Base-by-base conservation (phyloP, 53 echinoderm and acorn worm genomes). In the Hippasteria phrygiana region DNA sequence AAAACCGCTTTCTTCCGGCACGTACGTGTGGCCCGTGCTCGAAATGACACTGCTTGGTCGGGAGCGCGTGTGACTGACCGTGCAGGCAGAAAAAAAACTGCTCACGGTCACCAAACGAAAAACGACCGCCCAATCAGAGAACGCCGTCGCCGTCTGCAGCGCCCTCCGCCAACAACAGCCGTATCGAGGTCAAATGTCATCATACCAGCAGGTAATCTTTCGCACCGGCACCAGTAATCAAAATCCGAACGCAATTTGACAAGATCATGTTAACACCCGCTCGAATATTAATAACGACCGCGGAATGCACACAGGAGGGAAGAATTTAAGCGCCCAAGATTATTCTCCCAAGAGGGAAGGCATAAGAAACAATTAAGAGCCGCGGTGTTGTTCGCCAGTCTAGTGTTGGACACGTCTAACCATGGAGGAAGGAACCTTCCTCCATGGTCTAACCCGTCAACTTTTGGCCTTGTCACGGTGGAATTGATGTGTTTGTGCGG, bases 381-480 rank as follows among this genome's bases (percentile, higher is more conserved):
- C 0, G 38, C 3, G 8, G 39, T 7, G 71, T 71, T 37, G 63
- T 37, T 41, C 45, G 17, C 43, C 7, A 31, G n/a, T n/a, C n/a
- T n/a, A n/a, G n/a, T n/a, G 45, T 34, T 65, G 34, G 33, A 33
- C 20, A 12, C 17, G 42, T 66, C 37, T 29, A 13, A 28, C 17
- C 65, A 17, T 40, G n/a, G n/a, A n/a, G n/a, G n/a, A n/a, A n/a
- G n/a, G n/a, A n/a, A n/a, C n/a, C n/a, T n/a, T n/a, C n/a, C n/a
- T n/a, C n/a, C n/a, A n/a, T n/a, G n/a, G n/a, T n/a, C n/a, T n/a
- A n/a, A n/a, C n/a, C n/a, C n/a, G n/a, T 41, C 65, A 65, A 27
- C 45, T 65, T n/a, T 64, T 45, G 82, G 82, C 66, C 82, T 65
- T 82, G 82, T 82, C 66, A 82, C 9, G 28, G 63, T 35, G 28